Evolutionary conservation across 2,797 vertebrate genomes (phyloP).

Genomic region (Anguilla anguilla): DNA sequence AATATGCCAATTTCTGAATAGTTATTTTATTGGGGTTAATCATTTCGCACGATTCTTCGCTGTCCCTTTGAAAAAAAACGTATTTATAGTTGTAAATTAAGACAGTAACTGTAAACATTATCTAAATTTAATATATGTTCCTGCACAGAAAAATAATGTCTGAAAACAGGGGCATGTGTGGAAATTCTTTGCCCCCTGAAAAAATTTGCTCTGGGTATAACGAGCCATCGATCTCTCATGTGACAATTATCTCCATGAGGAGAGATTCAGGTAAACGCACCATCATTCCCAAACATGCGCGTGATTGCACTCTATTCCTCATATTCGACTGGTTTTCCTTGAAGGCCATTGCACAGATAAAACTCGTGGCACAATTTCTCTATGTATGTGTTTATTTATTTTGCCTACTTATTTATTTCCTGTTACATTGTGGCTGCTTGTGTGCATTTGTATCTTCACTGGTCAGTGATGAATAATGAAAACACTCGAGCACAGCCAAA

Average conservation of each 20-base stretch:
- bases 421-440: neutral
- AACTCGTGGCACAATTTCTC: neutral
- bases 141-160: no score
- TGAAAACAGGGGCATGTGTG: no score
- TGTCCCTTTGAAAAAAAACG: neutral
- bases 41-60: neutral
- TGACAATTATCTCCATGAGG: neutral
- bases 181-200: no score
- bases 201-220: no score
- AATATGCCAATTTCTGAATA: neutral
- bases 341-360: neutral
- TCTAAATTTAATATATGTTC: no score
- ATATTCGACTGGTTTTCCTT: neutral
- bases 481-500: neutral
- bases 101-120: no score
- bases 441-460: neutral
- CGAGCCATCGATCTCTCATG: neutral
- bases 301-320: no score
- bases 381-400: neutral
- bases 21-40: neutral
- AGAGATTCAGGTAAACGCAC: no score
- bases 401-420: neutral
- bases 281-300: no score
- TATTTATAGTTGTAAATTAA: no score
- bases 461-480: neutral